Conservation (phyloP, 2,113 vertebrate species). For the Sceloporus undulatus region DNA sequence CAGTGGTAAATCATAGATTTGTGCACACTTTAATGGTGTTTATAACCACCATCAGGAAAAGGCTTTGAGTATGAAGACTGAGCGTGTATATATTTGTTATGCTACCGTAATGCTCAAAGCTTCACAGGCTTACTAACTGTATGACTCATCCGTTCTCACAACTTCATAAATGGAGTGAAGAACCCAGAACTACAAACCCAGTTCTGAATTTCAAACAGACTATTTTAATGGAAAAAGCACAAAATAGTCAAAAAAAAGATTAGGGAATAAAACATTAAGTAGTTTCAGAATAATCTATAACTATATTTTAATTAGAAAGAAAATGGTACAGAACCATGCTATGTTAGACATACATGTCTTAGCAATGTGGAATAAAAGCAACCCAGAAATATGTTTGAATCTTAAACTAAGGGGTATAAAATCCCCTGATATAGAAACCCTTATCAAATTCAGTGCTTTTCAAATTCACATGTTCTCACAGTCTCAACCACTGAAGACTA, state of each 20-base stretch:
- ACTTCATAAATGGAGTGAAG: neutral
- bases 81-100: neutral
- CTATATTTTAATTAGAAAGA: neutral
- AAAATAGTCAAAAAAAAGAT: neutral
- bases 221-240: neutral
- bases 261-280: neutral
- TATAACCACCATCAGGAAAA: slow-evolving; percentile 5
- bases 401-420: neutral
- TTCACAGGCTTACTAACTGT: slow-evolving; percentile 6
- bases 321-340: neutral
- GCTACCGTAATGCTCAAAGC: neutral
- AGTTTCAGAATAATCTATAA: neutral
- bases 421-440: neutral
- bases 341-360: neutral
- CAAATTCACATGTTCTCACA: neutral
- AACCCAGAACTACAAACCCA: neutral
- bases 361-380: neutral
- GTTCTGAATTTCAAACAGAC: neutral
- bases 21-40: neutral
- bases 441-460: neutral
- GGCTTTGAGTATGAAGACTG: neutral
- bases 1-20: neutral
- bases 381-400: too few species aligned
- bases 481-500: neutral
- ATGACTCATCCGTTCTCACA: neutral